Evolutionary conservation across 2,797 vertebrate species (phyloP), one percentile per base, ranked within the genome.

Genomic region (Rhodeus uyekii): DNA sequence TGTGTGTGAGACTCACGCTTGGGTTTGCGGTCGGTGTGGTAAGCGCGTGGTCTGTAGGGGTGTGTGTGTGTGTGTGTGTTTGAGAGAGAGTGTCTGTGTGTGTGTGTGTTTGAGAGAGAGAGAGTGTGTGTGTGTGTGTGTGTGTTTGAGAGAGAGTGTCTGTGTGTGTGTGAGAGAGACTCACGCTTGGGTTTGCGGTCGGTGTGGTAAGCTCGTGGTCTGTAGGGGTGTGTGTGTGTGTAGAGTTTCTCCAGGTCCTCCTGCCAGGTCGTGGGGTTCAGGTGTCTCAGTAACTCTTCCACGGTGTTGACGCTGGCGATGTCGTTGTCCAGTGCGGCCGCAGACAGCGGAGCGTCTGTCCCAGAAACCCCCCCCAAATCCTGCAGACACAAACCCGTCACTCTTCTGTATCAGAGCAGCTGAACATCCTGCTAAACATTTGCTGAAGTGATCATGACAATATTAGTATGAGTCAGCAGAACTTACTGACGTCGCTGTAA

Each of bases 221-320:
- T 94, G 82, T 96, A 96, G 73, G 44, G 14, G 50, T 95, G 92
- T 2, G 93, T 95, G 38, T 96, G 95, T 34, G 95, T 93, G 90
- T 96, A 97, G 77, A 99, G 93, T 87, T 92, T 96, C 86, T 97
- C 95, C 1, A 99, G 94, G 86, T 99, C 98, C 78, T 98, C 95
- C 89, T 93, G 96, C 98, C 98, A 99, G 4, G 96, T 96, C 6
- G 96, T 93, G 0, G 98, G 98, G 86, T 95, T 97, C 67, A 99
- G 94, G 87, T 96, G 93, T 85, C 90, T 95, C 53, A 99, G 91
- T 16, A 99, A 93, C 83, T 99, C 96, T 83, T 99, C 97, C 69
- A 99, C 95, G 0, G 97, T 99, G 87, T 98, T 95, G 78, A 99
- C 98, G 0, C 94, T 92, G 9, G 98, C 95, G 42, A 99, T 91